Base-by-base conservation (phyloP, 2,113 vertebrate species). In the Regulus satrapa region DNA sequence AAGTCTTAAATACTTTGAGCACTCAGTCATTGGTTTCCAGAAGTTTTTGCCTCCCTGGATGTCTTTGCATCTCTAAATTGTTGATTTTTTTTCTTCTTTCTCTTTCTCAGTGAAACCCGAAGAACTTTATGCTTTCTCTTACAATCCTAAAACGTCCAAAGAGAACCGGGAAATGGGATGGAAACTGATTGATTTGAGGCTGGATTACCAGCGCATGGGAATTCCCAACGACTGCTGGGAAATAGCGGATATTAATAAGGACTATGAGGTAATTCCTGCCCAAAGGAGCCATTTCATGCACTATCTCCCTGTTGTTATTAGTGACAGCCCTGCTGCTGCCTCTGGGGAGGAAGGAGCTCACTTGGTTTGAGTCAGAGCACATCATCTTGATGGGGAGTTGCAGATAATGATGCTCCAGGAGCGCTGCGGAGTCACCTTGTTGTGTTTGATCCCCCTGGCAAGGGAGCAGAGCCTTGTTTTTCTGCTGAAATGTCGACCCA, bases 91-190 rank as follows among this genome's bases (percentile, higher is more conserved):
- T 59, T 29, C n/a, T 55, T 12, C 32, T 45, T 34, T 75, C 48
- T 85, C n/a, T 56, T 96, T 61, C 76, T 59, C 79, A 98, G 98
- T 89, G 86, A 98, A 96, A 89, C 71, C 95, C 1, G 98, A 99
- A 92, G 98, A 99, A 43, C 97, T 99, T 67, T 98, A 98, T 93
- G 98, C 98, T 43, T 99, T 99, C 85, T 97, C 98, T 38, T 99
- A 98, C 81, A 98, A 98, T 56, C 98, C 98, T 10, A 98, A 98
- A 68, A 96, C 94, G 82, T 97, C 97, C n/a, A 98, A 98, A 85
- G 97, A 97, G 31, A 98, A 61, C 74, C 97, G 98, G 52, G 96
- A 97, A n/a, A 86, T 88, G 48, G 98, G 98, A 8, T 98, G 98
- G 98, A 98, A 97, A 31, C 26, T 98, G 74, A 97, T 98, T 77